Evolutionary conservation across 1,140 invertebrate genomes (phyloP).

Genomic region (Dinothrombium tinctorium): DNA sequence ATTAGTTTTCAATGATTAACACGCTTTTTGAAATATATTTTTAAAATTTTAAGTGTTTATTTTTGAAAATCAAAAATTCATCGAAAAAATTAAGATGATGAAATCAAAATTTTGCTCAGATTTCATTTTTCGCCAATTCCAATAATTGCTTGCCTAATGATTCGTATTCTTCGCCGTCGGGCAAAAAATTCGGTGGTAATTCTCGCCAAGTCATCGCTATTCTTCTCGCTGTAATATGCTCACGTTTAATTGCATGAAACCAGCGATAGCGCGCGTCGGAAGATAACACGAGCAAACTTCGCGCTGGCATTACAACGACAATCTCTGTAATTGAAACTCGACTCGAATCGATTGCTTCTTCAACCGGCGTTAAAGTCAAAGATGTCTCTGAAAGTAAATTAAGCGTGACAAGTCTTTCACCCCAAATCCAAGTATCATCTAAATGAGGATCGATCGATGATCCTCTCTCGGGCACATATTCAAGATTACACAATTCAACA

Average conservation of each 20-base stretch:
- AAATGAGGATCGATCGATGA: conserved; percentile 91
- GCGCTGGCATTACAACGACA: conserved; percentile 38
- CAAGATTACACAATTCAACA: conserved; percentile 87
- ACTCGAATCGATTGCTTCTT: conserved; percentile 33
- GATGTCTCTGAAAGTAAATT: conserved; percentile 59
- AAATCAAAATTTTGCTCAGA: no score
- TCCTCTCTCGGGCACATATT: conserved; percentile 62
- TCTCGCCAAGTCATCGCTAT: conserved; percentile 82
- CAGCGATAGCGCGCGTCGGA: conserved; percentile 61
- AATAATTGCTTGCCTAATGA: neutral
- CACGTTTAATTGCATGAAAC: conserved; percentile 61
- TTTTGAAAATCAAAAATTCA: no score
- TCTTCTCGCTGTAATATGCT: conserved; percentile 48
- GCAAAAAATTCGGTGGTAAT: conserved; percentile 25
- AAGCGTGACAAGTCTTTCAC: conserved; percentile 55
- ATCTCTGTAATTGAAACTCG: conserved; percentile 26
- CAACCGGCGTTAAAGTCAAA: conserved; percentile 44
- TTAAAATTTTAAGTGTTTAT: no score
- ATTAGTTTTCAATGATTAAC: no score
- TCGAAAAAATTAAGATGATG: no score
- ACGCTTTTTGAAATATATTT: no score
- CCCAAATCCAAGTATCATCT: conserved; percentile 98
- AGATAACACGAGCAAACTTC: conserved; percentile 63
- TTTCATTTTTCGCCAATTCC: no score
- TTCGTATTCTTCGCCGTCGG: neutral